Conservation (phyloP, 2,888 invertebrate species). For the Dendrolimus pini region DNA sequence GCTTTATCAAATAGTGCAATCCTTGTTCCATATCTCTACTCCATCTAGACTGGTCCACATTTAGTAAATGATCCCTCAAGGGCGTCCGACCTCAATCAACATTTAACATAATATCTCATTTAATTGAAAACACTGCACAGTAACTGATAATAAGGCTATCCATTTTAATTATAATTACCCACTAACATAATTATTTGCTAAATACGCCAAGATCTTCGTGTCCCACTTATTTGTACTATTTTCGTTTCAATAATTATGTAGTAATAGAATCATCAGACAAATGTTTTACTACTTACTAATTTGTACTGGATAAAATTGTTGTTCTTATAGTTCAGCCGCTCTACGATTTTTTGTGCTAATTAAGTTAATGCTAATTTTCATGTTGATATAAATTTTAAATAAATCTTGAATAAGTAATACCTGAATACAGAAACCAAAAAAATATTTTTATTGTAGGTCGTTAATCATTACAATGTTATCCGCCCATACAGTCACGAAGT, state of each 20-base stretch:
- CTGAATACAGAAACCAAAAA: too few relatives aligned
- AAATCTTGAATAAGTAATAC: too few relatives aligned
- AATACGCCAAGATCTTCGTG: conserved; percentile 1
- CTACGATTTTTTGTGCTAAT: too few relatives aligned
- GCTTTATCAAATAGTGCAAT: conserved; percentile 16
- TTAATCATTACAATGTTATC: too few relatives aligned
- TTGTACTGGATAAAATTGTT: neutral
- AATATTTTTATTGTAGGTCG: too few relatives aligned
- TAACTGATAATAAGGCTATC: conserved; percentile 11
- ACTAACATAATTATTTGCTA: conserved; percentile 6
- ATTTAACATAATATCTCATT: conserved; percentile 14
- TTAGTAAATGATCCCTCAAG: conserved; percentile 28
- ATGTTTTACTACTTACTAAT: neutral
- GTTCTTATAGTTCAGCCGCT: too few relatives aligned
- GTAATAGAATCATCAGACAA: neutral
- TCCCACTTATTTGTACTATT: conserved; percentile 3
- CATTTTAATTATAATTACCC: neutral
- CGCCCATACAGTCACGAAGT: too few relatives aligned
- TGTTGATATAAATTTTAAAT: too few relatives aligned
- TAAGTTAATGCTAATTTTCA: too few relatives aligned
- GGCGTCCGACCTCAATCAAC: conserved; percentile 21
- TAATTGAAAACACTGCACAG: conserved; percentile 13
- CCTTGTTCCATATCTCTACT: conserved; percentile 8
- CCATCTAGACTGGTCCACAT: conserved; percentile 24
- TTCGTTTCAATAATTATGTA: neutral